Conservation (phyloP, 2,113 vertebrate genomes). For the Zosterops pallidus region DNA sequence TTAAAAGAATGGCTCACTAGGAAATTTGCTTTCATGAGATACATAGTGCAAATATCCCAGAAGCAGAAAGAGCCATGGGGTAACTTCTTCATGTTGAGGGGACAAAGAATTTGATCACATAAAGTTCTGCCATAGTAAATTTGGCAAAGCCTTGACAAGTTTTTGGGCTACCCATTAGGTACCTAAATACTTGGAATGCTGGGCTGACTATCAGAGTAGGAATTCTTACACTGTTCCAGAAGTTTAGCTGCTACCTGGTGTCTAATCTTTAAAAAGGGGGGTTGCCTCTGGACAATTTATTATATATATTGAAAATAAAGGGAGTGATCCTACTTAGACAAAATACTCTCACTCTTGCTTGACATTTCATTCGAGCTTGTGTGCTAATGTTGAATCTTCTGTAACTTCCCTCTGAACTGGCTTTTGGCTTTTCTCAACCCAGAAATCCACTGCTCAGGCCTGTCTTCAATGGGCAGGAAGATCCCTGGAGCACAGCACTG, state of each 20-base stretch:
- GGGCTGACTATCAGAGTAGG: neutral
- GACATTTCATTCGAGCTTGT: neutral
- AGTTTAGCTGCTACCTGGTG: neutral
- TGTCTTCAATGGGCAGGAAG: neutral
- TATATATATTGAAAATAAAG: neutral
- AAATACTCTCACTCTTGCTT: neutral
- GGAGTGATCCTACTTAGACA: neutral
- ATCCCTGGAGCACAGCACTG: neutral
- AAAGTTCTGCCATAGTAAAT: neutral
- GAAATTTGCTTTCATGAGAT: neutral
- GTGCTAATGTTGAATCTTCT: neutral
- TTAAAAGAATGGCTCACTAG: neutral
- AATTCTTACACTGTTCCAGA: neutral
- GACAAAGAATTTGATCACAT: neutral
- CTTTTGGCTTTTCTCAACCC: neutral
- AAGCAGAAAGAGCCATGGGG: rapidly evolving
- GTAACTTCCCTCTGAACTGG: neutral
- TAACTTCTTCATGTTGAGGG: neutral
- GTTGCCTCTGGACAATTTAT: neutral
- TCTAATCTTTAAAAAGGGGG: neutral
- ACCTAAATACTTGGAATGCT: neutral
- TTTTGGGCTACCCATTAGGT: neutral
- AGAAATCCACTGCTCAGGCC: neutral
- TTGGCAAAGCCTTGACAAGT: neutral
- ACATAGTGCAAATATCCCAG: neutral